Evolutionary conservation across 2,113 vertebrate species (phyloP).

Genomic region (Egretta garzetta): DNA sequence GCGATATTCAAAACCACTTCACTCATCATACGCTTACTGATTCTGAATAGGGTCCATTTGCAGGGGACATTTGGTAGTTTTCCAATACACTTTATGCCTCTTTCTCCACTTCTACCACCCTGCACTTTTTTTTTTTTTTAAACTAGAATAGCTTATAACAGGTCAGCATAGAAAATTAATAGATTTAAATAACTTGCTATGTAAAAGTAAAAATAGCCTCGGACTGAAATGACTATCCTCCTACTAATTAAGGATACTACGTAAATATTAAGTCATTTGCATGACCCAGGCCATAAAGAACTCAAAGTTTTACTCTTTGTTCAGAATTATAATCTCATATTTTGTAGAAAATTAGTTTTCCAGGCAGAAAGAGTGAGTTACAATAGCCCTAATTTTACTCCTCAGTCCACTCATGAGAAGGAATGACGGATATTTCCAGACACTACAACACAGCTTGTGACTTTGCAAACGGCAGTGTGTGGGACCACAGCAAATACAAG

Average conservation of each 20-base stretch:
- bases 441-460: neutral
- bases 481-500: constrained; percentile 31
- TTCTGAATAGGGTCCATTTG: constrained; percentile 92
- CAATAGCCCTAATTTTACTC: neutral
- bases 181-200: constrained; percentile 70
- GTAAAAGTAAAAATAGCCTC: constrained; percentile 57
- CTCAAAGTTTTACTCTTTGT: neutral
- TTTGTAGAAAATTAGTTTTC: neutral
- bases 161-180: constrained; percentile 72
- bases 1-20: constrained; percentile 93
- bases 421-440: neutral
- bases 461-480: neutral
- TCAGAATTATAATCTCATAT: neutral
- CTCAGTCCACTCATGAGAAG: neutral
- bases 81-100: constrained; percentile 89
- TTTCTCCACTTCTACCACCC: constrained; percentile 80
- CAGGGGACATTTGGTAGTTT: constrained; percentile 87
- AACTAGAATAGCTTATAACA: constrained; percentile 54
- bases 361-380: neutral
- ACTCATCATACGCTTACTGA: constrained; percentile 93
- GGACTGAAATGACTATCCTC: neutral
- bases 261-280: constrained; percentile 10
- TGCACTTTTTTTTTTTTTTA: constrained; percentile 49
- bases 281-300: neutral
- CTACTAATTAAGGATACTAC: neutral